A percentile compares a stretch with the other conserved stretches of the same genome.
Evolutionary conservation across 2,888 invertebrate species (phyloP).

Genomic region (Drosophila flavopinicola): DNA sequence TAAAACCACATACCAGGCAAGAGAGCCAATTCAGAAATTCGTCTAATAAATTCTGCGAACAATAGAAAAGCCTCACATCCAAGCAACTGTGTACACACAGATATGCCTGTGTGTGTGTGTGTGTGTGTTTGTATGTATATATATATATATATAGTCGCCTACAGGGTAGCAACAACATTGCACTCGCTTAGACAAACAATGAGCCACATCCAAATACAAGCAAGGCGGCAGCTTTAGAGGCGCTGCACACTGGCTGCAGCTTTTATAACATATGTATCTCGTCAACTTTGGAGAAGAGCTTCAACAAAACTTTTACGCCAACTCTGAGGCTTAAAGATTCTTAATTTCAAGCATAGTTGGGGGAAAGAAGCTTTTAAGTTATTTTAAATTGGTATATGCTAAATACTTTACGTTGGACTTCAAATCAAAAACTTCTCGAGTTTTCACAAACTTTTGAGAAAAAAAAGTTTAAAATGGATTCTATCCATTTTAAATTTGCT

Average conservation of each 20-base stretch:
- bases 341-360: too few relatives aligned
- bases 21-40: conserved; percentile 77
- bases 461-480: too few relatives aligned
- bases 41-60: conserved; percentile 77
- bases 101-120: conserved; percentile 14
- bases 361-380: too few relatives aligned
- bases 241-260: conserved; percentile 34
- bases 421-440: too few relatives aligned
- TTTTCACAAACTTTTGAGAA: too few relatives aligned
- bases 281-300: too few relatives aligned
- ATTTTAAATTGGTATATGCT: too few relatives aligned
- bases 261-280: neutral
- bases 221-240: conserved; percentile 22
- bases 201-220: conserved; percentile 30
- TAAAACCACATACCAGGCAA: conserved; percentile 64
- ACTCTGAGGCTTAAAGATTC: too few relatives aligned
- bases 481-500: too few relatives aligned
- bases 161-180: conserved; percentile 27
- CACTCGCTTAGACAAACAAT: conserved; percentile 60
- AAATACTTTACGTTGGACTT: too few relatives aligned
- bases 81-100: conserved; percentile 25
- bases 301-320: too few relatives aligned
- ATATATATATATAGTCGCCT: conserved; percentile 24
- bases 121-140: conserved; percentile 11
- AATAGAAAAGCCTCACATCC: conserved; percentile 59